Evolutionary conservation across 2,888 invertebrate species (phyloP), one percentile per base, ranked within the genome.

Genomic region (Chrysina gloriosa): DNA sequence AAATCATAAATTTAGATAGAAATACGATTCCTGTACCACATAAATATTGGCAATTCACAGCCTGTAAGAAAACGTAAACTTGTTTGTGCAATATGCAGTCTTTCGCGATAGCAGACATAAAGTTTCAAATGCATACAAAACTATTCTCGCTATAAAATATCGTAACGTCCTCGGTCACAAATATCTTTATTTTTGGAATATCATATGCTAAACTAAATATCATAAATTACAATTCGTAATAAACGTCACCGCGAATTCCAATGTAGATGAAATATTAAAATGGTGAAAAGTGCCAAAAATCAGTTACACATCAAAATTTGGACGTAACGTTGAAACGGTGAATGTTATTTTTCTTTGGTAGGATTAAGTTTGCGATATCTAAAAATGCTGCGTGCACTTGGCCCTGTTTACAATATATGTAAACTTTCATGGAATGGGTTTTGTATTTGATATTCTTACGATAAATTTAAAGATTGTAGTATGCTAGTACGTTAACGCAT

Each of bases 151-250:
- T 16, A 19, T 45, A 7, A 45, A 45, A 45, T 45, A 6, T 45
- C 9, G 16, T 45, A 45, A n/a, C 2, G 21, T 19, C 19, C 3
- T 9, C 21, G 19, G 21, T 39, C 19, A 21, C 9, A 52, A 52
- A 29, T 47, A 14, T n/a, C 11, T 27, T 14, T 63, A 63, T 47
- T 19, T 31, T 36, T 42, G 7, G 39, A 11, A 39, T 58, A 58
- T 39, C 42, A 58, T 29, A 14, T 58, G 39, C 39, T 25, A 58
- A 58, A 58, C 25, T 23, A 39, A 23, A 25, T 25, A 14, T 25
- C 25, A 23, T 25, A 58, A 23, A 39, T 36, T 39, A 23, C n/a
- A 36, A 25, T n/a, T n/a, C n/a, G n/a, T n/a, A n/a, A n/a, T n/a
- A n/a, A n/a, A n/a, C n/a, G n/a, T n/a, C n/a, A n/a, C n/a, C n/a